Evolutionary conservation across 30 jellyfish, hydroid and myxozoan genomes (phyloP).

Genomic region (Nemopilema nomurai): DNA sequence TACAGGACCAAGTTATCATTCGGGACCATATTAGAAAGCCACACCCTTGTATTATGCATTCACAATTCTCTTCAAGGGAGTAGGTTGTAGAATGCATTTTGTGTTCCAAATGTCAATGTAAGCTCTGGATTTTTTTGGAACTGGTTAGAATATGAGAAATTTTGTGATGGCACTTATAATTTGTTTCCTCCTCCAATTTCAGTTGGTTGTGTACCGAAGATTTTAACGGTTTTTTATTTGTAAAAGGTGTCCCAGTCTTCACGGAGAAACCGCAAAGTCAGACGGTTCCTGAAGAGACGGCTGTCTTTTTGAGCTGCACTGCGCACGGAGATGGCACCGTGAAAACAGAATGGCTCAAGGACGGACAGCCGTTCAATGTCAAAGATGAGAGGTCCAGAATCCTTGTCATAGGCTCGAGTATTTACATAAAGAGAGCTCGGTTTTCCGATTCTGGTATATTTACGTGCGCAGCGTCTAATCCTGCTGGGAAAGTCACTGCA

Average conservation of each 20-base stretch:
- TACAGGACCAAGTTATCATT: too few species aligned
- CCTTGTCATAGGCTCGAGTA: background rate
- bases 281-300: slow-evolving; percentile 10
- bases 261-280: slow-evolving; percentile 21
- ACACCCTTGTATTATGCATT: too few species aligned
- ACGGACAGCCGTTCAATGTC: slow-evolving; percentile 15
- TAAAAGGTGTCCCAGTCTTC: slow-evolving; percentile 39
- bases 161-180: too few species aligned
- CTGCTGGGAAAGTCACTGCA: slow-evolving; percentile 35
- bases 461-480: slow-evolving; percentile 47
- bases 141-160: too few species aligned
- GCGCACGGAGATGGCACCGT: slow-evolving; percentile 40
- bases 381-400: slow-evolving; percentile 1
- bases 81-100: too few species aligned
- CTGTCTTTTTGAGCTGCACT: slow-evolving; percentile 11
- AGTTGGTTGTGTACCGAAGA: too few species aligned
- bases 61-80: too few species aligned
- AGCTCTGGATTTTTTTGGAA: too few species aligned
- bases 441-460: slow-evolving; percentile 51
- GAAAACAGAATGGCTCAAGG: slow-evolving; percentile 26
- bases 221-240: background rate
- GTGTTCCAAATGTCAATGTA: too few species aligned
- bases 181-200: too few species aligned
- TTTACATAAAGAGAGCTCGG: slow-evolving; percentile 9
- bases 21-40: too few species aligned